Percentiles rank a stretch among this genome's conserved stretches.
Evolutionary conservation across 2,888 invertebrate species (phyloP).

Genomic region (Thymelicus acteon): DNA sequence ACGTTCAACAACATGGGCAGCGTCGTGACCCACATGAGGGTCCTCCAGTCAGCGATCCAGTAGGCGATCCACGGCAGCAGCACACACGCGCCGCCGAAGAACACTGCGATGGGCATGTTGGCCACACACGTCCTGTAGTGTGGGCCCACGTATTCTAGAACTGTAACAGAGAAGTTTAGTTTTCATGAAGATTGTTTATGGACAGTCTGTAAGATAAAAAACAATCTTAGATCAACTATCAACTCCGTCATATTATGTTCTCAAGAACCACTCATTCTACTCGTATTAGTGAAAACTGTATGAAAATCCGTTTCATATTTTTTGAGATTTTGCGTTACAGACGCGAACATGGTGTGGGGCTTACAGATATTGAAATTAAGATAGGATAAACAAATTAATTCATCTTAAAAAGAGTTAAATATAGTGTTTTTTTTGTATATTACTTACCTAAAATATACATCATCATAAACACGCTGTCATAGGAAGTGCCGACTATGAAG

Average conservation of each 20-base stretch:
- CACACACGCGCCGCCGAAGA: conserved; percentile 75
- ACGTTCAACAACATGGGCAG: conserved; percentile 68
- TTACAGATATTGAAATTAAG: no score
- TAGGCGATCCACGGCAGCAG: conserved; percentile 78
- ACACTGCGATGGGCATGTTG: conserved; percentile 80
- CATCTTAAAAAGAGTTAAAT: no score
- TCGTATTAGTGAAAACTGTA: no score
- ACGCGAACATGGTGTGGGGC: no score
- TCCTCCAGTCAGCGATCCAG: conserved; percentile 72
- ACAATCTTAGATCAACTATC: no score
- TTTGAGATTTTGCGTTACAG: no score
- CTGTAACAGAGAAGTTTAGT: conserved; percentile 47
- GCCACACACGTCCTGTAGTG: conserved; percentile 79
- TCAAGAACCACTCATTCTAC: no score
- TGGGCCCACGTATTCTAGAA: conserved; percentile 79
- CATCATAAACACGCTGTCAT: conserved; percentile 93
- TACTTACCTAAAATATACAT: conserved; percentile 94
- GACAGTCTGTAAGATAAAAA: no score
- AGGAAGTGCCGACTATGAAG: conserved; percentile 92
- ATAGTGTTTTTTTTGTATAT: conserved; percentile 43
- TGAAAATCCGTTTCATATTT: no score
- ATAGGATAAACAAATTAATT: no score
- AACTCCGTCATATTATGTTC: no score
- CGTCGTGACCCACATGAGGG: conserved; percentile 70
- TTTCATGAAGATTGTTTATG: no score